Evolutionary conservation across 2,113 vertebrate species (phyloP).

Genomic region (Sminthopsis crassicaudata): DNA sequence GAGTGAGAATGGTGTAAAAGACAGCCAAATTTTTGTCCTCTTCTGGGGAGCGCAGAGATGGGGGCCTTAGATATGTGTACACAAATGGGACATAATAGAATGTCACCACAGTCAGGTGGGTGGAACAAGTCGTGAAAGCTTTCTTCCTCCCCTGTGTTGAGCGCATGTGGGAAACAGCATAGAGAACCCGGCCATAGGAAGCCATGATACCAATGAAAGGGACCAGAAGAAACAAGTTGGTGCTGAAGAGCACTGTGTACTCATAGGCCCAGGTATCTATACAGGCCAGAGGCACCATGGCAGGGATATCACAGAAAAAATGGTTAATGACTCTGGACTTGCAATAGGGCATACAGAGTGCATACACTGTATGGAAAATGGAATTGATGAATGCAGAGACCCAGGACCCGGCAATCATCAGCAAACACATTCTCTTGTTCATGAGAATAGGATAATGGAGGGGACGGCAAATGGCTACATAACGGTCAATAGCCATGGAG

Average conservation of each 20-base stretch:
- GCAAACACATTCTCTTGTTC: background rate
- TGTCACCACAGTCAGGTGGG: conserved; percentile 33
- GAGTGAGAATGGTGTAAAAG: background rate
- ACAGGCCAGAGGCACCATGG: conserved; percentile 34
- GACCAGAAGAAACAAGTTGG: background rate
- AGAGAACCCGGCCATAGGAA: background rate
- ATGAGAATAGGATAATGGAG: background rate
- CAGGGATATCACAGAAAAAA: background rate
- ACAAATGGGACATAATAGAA: background rate
- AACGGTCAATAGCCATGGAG: background rate
- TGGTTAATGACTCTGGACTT: background rate
- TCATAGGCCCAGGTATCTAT: conserved; percentile 26
- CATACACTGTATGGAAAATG: background rate
- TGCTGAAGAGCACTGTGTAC: conserved; percentile 25
- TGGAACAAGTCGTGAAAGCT: background rate
- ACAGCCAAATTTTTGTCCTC: background rate
- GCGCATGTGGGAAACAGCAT: background rate
- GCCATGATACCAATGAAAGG: conserved; percentile 28
- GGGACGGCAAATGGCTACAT: background rate
- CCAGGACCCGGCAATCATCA: background rate
- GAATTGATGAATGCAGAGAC: background rate
- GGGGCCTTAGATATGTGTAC: background rate
- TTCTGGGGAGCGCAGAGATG: background rate
- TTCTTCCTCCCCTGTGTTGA: background rate
- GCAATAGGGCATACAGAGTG: background rate